Base-by-base conservation (phyloP, 2,113 vertebrate species). In the Lutjanus erythropterus region DNA sequence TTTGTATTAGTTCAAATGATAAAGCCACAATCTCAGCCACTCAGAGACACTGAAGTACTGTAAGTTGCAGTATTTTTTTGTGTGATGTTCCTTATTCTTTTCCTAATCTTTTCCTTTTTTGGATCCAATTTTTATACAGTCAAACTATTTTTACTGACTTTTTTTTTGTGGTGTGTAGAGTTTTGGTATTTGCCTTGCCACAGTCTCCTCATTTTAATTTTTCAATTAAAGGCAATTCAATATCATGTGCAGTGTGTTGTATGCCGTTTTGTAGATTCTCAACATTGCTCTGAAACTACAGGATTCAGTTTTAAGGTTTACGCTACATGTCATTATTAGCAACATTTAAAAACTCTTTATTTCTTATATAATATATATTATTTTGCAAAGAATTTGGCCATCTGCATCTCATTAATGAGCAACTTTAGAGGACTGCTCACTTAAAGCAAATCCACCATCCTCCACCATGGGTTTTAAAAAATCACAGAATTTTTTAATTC, bases 121-220 rank as follows among this genome's bases (percentile, higher is more conserved):
- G 66, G 25, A 78, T 71, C 10, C 21, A 59, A 25, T 80, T 84
- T 90, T 87, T 86, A 53, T 87, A 90, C 21, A 39, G 31, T 62
- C 58, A 29, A 58, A 80, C 53, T 77, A 23, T 88, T 90, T 90
- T 86, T 71, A 74, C 62, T 76, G 78, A 53, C 67, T 71, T 61
- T 67, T 61, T 67, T 39, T 68, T 31, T 71, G 52, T 69, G 27
- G 31, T 77, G 74, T 90, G 71, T 71, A 47, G 78, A 65, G 35
- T 68, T 71, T 61, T 70, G 62, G 35, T 44, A 71, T 88, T 69
- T 83, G 46, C 42, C 27, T 44, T 52, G 19, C 65, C 47, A 5
- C 52, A 46, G 31, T 72, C 55, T 78, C 39, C 70, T 78, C 47
- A 47, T 71, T 78, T 83, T 35, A 5, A 19, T 67, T 78, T 71